Conservation (phyloP, 1,140 invertebrate species). For the Drosophila lacertosa region DNA sequence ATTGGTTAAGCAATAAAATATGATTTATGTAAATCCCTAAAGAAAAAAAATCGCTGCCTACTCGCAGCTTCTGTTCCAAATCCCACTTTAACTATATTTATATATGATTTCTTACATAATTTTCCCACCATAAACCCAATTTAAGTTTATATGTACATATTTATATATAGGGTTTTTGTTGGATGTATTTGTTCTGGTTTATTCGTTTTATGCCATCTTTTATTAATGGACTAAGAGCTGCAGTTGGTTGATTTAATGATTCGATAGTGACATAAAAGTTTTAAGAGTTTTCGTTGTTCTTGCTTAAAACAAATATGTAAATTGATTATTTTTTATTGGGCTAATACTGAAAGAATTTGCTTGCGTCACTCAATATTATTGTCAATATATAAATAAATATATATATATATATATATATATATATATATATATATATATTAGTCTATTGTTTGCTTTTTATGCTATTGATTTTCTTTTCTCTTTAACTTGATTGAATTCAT, state of each 20-base stretch:
- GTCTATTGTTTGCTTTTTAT: slow-evolving; percentile 11
- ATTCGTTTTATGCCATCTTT: background rate
- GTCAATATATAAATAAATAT: slow-evolving; percentile 14
- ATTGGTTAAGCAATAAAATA: background rate
- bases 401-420: too few relatives aligned
- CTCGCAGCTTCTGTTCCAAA: background rate
- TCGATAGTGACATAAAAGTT: background rate
- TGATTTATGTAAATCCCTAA: background rate
- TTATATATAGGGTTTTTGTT: too few relatives aligned
- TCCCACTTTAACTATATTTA: background rate
- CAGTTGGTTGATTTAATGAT: slow-evolving; percentile 1
- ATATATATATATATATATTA: too few relatives aligned
- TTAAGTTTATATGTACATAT: too few relatives aligned
- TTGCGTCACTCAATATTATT: slow-evolving; percentile 36
- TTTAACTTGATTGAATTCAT: slow-evolving; percentile 65
- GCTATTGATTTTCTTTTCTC: slow-evolving; percentile 34
- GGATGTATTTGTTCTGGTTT: slow-evolving; percentile 15
- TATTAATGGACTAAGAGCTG: background rate
- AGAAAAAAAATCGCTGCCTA: background rate
- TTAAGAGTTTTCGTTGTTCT: slow-evolving; percentile 2
- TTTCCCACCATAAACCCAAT: background rate
- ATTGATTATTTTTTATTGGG: slow-evolving; percentile 38
- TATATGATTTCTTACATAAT: background rate
- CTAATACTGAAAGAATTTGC: background rate
- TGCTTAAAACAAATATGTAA: slow-evolving; percentile 17